phyloP scores from a whole-genome alignment of 2,888 invertebrate species.

The Gymnoscelis rufifasciata region DNA sequence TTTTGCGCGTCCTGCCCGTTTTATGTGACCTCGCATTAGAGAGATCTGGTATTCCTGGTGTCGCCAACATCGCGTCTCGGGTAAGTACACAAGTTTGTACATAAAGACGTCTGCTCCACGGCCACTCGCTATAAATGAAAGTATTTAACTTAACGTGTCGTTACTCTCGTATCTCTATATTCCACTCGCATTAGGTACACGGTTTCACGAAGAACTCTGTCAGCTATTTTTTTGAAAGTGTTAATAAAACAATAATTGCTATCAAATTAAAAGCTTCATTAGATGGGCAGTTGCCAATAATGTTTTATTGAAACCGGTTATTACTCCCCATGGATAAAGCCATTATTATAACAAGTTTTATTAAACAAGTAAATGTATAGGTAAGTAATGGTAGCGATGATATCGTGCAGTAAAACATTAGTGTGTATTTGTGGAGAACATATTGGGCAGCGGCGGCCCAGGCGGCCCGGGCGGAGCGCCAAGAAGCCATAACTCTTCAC shows the following conservation, averaged over 20 bases:
- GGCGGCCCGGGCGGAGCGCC: conserved; percentile 42
- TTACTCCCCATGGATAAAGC: conserved; percentile 14
- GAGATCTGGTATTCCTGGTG: conserved; percentile 47
- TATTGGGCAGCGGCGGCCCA: conserved; percentile 41
- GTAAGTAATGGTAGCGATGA: conserved; percentile 11
- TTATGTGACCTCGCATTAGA: conserved; percentile 67
- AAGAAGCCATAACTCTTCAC: conserved; percentile 44
- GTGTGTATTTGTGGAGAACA: conserved; percentile 38
- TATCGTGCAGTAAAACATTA: conserved; percentile 33
- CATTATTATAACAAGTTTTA: conserved; percentile 18
- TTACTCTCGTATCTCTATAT: conserved; percentile 37
- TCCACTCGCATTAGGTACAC: not conserved
- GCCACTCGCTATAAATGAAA: conserved; percentile 40
- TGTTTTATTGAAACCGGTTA: conserved; percentile 21
- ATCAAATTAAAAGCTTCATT: conserved; percentile 9
- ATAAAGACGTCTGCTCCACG: conserved; percentile 47
- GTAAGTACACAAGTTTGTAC: conserved; percentile 45
- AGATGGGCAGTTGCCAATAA: conserved; percentile 10
- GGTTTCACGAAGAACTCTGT: not conserved
- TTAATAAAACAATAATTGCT: not conserved
- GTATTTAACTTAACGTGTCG: conserved; percentile 48
- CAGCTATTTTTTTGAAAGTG: not conserved
- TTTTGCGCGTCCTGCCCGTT: conserved; percentile 66
- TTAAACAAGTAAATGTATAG: conserved; percentile 17
- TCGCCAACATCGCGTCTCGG: conserved; percentile 38